Evolutionary conservation across 2,797 vertebrate species (phyloP).

Genomic region (Rhyacichthys aspro): DNA sequence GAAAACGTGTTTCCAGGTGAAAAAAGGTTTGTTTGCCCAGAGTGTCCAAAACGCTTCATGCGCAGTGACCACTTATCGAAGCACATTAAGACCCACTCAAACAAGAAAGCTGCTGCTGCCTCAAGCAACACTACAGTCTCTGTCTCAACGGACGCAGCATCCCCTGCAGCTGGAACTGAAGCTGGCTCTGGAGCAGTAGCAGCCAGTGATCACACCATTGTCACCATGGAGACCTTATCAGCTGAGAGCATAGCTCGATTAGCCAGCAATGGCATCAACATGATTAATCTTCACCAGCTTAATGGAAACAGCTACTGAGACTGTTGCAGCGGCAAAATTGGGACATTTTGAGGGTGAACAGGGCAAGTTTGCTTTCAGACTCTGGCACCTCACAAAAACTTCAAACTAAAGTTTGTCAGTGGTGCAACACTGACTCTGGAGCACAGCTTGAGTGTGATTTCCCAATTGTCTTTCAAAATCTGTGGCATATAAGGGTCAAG

Average conservation of each 20-base stretch:
- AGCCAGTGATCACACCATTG: slow-evolving; percentile 82
- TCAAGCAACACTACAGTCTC: slow-evolving; percentile 19
- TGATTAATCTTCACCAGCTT: slow-evolving; percentile 93
- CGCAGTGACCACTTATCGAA: slow-evolving; percentile 97
- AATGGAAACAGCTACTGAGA: slow-evolving; percentile 91
- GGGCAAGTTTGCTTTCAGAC: slow-evolving; percentile 46
- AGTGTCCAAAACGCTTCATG: slow-evolving; percentile 98
- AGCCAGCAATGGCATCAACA: slow-evolving; percentile 91
- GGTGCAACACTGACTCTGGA: slow-evolving; percentile 44
- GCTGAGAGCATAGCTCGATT: slow-evolving; percentile 91
- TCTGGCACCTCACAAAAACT: slow-evolving; percentile 25
- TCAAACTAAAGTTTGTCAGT: slow-evolving; percentile 34
- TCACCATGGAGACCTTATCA: slow-evolving; percentile 93
- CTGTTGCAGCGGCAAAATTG: slow-evolving; percentile 21
- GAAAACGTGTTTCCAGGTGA: slow-evolving; percentile 79
- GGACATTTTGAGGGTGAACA: slow-evolving; percentile 57
- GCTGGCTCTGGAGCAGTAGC: slow-evolving; percentile 75
- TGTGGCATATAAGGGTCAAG: slow-evolving; percentile 44
- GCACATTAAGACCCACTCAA: slow-evolving; percentile 95
- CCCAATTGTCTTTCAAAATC: slow-evolving; percentile 34
- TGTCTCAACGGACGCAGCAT: slow-evolving; percentile 70
- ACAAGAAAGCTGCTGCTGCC: slow-evolving; percentile 83
- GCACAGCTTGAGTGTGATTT: slow-evolving; percentile 31
- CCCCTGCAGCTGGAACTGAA: slow-evolving; percentile 78
- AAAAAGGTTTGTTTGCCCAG: slow-evolving; percentile 90